Evolutionary conservation across 2,888 invertebrate species (phyloP).

Genomic region (Therioaphis trifolii): DNA sequence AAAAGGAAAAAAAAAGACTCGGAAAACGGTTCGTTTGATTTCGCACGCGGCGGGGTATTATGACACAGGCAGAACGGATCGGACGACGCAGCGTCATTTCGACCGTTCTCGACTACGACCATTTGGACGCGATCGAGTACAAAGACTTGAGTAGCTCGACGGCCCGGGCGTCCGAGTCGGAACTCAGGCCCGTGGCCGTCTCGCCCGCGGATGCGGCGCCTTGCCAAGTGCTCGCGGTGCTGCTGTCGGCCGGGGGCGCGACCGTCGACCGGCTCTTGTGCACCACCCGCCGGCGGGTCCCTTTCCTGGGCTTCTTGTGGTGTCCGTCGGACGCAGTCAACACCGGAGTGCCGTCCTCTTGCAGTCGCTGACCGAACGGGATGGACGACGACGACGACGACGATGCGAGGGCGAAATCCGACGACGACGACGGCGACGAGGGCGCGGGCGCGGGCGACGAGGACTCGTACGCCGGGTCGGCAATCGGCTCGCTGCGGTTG

Average conservation of each 20-base stretch:
- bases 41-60: slow-evolving; percentile 43
- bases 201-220: slow-evolving; percentile 61
- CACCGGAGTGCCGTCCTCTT: slow-evolving; percentile 38
- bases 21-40: slow-evolving; percentile 47
- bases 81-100: neutral
- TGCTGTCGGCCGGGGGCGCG: slow-evolving; percentile 24
- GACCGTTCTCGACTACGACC: slow-evolving; percentile 47
- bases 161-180: slow-evolving; percentile 79
- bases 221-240: slow-evolving; percentile 60
- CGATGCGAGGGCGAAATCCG: no score
- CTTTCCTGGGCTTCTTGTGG: slow-evolving; percentile 34
- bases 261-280: slow-evolving; percentile 52
- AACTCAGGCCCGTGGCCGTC: slow-evolving; percentile 64
- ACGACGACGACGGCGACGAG: neutral
- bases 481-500: neutral
- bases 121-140: slow-evolving; percentile 83
- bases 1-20: no score
- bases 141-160: slow-evolving; percentile 84
- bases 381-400: no score
- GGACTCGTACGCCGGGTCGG: neutral
- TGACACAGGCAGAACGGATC: slow-evolving; percentile 53
- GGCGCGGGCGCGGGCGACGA: neutral
- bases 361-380: slow-evolving; percentile 49
- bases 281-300: slow-evolving; percentile 21
- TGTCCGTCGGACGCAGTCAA: slow-evolving; percentile 17